Base-by-base conservation (phyloP, 1,140 invertebrate genomes). In the Meloidogyne hapla region DNA sequence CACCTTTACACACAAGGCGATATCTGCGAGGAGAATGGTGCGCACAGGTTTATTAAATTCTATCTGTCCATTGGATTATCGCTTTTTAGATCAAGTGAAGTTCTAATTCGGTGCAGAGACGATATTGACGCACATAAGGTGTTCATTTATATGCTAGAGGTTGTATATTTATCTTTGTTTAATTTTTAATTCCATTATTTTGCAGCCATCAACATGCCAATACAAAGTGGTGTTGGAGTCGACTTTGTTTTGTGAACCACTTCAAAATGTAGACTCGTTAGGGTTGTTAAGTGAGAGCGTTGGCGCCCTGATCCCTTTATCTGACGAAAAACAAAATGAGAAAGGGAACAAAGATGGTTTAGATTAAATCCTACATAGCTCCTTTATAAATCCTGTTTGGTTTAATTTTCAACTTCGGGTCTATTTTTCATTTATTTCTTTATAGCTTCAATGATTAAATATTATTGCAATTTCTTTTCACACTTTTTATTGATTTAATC, bases 141-240 rank as follows among this genome's bases (percentile, higher is more conserved):
- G 18, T 65, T 80, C 80, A 81, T 78, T 28, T 78, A 83, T 42
- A 69, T 80, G 79, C 42, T 78, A 33, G 77, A 78, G 38, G 69
- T 70, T n/a, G 8, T 25, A 15, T 13, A n/a, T 25, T 68, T 68
- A 40, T 68, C 21, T 18, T 25, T 25, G 2, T 28, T 25, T 6
- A 13, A 18, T 9, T 23, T n/a, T 28, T n/a, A 18, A 68, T 28
- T 68, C 45, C 0, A 26, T 56, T 9, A 15, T 70, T 28, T 18
- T 76, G 21, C 94, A 97, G 85, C 94, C 94, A n/a, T 91, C 92
- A 87, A 92, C 92, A 18, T 97, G 95, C 85, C 92, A 95, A 88
- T 97, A 96, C 81, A 92, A 95, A 74, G 87, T 96, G 26, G 93
- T 84, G 66, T 86, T 89, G 0, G 94, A 96, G 88, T 94, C 94